Evolutionary conservation across 2,797 vertebrate species (phyloP), one percentile per base, ranked within the genome.

Genomic region (Anabas testudineus): DNA sequence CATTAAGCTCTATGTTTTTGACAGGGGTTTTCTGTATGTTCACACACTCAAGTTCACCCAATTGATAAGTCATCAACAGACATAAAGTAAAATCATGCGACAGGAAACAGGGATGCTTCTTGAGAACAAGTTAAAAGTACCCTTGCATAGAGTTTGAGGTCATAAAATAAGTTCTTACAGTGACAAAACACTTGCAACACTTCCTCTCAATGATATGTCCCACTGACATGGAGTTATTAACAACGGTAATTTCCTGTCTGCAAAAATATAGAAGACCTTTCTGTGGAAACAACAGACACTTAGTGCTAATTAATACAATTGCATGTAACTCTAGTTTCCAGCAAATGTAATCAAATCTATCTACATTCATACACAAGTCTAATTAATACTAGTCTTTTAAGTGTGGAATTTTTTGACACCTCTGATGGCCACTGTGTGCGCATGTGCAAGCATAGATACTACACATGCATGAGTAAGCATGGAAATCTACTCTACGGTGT

Each of bases 1-100:
- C 32, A 69, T 80, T 49, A 53, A 58, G 19, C 66, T 75, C 76
- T 58, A 52, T n/a, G 74, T 83, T 84, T 81, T 67, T 76, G 48
- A 76, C 46, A 79, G 87, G 88, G 89, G 81, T 60, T 91, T 94
- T 92, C 73, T 87, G 78, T 57, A 56, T 57, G 63, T 84, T 84
- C 22, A 47, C 66, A 16, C 34, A 81, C 54, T 78, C 75, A 74
- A 51, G 64, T 67, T 79, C 72, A 74, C 78, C 66, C 75, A 72
- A 34, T 70, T 80, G 78, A 89, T 70, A 71, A 67, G 66, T 78
- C 53, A 72, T 51, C 73, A 41, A 54, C 67, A 82, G 54, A 78
- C 63, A 63, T 57, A 65, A 18, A 24, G n/a, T 57, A 19, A 7
- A 54, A 68, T 12, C 51, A 26, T 66, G 62, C 12, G 19, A 81